Evolutionary conservation across 2,113 vertebrate species (phyloP).

Genomic region (Lathamus discolor): DNA sequence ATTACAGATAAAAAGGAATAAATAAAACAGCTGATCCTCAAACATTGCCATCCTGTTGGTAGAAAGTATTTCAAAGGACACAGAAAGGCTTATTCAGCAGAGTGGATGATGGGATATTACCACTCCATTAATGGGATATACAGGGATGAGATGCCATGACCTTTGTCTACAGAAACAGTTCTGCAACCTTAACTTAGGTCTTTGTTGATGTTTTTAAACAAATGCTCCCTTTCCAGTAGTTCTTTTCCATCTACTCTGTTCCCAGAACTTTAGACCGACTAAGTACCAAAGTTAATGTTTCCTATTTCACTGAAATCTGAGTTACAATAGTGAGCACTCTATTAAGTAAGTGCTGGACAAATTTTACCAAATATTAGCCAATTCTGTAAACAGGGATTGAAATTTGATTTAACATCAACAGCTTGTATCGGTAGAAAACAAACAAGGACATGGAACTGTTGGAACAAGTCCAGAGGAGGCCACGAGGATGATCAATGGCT

Average conservation of each 20-base stretch:
- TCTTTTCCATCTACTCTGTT: not conserved
- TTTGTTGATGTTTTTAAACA: not conserved
- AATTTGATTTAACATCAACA: not conserved
- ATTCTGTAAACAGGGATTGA: not conserved
- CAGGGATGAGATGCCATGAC: not conserved
- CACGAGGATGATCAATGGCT: too few species aligned
- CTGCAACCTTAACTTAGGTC: not conserved
- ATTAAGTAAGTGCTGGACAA: not conserved
- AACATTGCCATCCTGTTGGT: not conserved
- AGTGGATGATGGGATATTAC: not conserved
- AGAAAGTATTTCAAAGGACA: not conserved
- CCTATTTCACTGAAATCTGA: not conserved
- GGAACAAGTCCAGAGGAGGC: too few species aligned
- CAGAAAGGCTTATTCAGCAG: not conserved
- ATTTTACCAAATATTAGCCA: not conserved
- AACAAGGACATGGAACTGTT: not conserved
- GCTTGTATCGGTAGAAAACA: not conserved
- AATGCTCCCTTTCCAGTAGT: not conserved
- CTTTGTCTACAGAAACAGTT: not conserved
- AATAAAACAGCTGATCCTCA: not conserved
- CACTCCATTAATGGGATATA: not conserved
- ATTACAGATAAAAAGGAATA: not conserved
- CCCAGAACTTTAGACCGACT: not conserved
- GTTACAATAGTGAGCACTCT: not conserved
- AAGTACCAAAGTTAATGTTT: not conserved